These are phyloP conservation scores for Portunus trituberculatus DNA, from an alignment of 1,140 invertebrate species.

Conservation along the genomic window DNA sequence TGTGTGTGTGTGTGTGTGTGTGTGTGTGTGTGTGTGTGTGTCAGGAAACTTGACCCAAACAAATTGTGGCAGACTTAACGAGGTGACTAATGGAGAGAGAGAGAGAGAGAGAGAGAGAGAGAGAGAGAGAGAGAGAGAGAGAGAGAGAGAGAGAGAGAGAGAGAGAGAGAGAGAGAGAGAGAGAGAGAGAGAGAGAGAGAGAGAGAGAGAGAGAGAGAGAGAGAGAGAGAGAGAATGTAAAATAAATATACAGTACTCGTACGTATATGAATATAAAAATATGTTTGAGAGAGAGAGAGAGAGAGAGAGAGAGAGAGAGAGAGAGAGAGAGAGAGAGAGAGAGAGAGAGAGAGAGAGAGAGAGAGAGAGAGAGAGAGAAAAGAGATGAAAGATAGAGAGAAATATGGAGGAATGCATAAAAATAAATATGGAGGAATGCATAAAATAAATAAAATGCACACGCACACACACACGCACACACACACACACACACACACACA, in stretches of 20 bases:
- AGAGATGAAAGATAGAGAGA: neutral
- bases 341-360: conserved; percentile 48
- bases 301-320: neutral
- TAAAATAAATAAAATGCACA: no score
- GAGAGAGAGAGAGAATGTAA: no score
- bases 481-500: no score
- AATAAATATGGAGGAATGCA: neutral
- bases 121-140: conserved; percentile 20
- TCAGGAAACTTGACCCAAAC: neutral
- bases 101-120: conserved; percentile 11
- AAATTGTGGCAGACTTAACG: neutral
- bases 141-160: conserved; percentile 8
- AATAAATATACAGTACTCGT: no score
- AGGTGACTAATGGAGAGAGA: neutral
- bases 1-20: neutral
- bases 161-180: neutral
- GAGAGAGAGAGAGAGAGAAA: conserved; percentile 21
- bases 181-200: neutral
- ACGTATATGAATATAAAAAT: no score
- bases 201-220: no score
- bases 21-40: neutral
- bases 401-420: neutral
- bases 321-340: conserved; percentile 48
- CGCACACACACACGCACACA: no score
- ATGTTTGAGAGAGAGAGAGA: neutral